Evolutionary conservation across 2,888 invertebrate genomes (phyloP), one percentile per base, ranked within the genome.

Genomic region (Ferdinandea cuprea): DNA sequence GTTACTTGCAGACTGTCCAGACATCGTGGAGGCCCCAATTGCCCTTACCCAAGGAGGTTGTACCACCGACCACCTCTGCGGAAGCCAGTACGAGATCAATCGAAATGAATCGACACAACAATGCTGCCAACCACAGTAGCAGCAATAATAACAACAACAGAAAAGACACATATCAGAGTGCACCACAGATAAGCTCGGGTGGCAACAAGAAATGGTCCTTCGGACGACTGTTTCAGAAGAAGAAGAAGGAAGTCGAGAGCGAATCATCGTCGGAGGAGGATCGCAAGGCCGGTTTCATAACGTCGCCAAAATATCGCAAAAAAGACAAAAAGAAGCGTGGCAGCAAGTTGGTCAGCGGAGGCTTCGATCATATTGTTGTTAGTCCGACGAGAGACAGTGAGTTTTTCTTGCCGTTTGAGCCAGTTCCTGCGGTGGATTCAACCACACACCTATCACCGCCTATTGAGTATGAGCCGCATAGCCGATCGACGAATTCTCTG

Each of bases 201-300:
- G 80, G 86, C 7, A 86, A 81, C 91, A 93, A 93, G 88, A 96
- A 95, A 90, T 96, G 96, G 96, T 95, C 95, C 7, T 93, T 96
- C 46, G 96, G 96, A 6, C 95, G 94, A 87, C 92, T 96, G 2
- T 95, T 96, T 88, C 92, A 95, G 84, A 93, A 95, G 88, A 95
- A 95, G 88, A 95, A 95, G 90, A 95, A 95, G 90, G 93, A 94
- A 78, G 92, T 93, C 48, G 89, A 88, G 59, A 86, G 89, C 5
- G 89, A 88, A 61, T 90, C 90, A 0, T 91, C 91, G 19, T 91
- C 91, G 9, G 91, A 91, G 54, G 91, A 91, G 73, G 91, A 91
- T 87, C 89, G 89, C 35, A 91, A 91, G 69, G 91, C 91, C 1
- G 91, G 91, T 1, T 91, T 91, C 85, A 77, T 88, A 56, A 88